A percentile compares a stretch with the other conserved stretches of the same genome.
These are phyloP conservation scores for Melanogrammus aeglefinus DNA, from an alignment of 2,797 vertebrate species.

Conservation along the genomic window DNA sequence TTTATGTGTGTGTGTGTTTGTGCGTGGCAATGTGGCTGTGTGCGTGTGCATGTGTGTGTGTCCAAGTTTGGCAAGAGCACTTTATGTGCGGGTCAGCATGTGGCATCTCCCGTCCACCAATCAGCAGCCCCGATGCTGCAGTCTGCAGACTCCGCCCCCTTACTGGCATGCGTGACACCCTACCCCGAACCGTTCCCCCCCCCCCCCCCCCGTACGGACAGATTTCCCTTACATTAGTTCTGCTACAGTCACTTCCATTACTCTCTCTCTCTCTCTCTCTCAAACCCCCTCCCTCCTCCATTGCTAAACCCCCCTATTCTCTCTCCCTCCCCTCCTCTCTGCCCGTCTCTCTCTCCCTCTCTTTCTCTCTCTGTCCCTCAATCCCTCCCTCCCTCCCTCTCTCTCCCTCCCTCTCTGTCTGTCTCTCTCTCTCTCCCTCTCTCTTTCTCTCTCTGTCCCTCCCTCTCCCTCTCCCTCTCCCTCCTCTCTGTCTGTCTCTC, in stretches of 20 bases:
- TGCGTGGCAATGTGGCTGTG: conserved; percentile 13
- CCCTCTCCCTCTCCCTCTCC: neutral
- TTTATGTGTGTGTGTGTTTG: conserved; percentile 13
- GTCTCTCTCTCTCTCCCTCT: neutral
- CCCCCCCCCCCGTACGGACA: conserved; percentile 34
- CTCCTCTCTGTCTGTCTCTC: neutral
- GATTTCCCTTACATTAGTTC: conserved; percentile 30
- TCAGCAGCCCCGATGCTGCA: conserved; percentile 35
- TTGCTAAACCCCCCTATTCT: neutral
- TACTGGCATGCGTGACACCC: neutral
- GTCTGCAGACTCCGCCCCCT: conserved; percentile 23
- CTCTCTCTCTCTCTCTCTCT: neutral
- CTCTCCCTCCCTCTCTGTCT: too few relatives aligned
- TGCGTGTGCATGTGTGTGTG: conserved; percentile 11
- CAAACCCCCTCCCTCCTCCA: neutral
- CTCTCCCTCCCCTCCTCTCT: neutral
- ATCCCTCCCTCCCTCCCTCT: neutral
- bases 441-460: neutral
- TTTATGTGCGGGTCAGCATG: neutral
- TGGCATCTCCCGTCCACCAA: conserved; percentile 41
- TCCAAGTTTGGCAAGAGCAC: neutral
- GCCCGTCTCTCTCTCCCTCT: neutral
- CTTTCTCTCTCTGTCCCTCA: too few relatives aligned
- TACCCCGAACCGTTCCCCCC: conserved; percentile 3
- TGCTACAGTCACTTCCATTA: neutral